Evolutionary conservation across 2,113 vertebrate species (phyloP), one percentile per base, ranked within the genome.

Genomic region (Hippocampus guttulatus): DNA sequence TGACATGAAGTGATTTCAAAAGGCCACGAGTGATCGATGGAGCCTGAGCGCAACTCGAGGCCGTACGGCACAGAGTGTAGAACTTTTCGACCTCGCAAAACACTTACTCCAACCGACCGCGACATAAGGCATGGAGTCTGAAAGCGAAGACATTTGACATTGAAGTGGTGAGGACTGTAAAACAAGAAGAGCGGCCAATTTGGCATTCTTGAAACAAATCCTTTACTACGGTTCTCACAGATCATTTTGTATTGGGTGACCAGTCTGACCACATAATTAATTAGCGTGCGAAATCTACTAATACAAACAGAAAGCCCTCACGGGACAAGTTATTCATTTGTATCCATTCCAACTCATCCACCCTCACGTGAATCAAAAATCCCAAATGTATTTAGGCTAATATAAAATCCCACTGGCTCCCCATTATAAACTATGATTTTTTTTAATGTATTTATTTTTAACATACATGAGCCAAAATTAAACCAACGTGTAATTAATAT

Each of bases 71-170:
- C 40, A 15, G n/a, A 41, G 7, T n/a, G 4, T 7, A 2, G 23
- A 76, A 54, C 58, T 57, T 79, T 76, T 66, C 41, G 25, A 79
- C 70, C 78, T 63, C 72, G 67, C 65, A 65, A 81, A 73, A 74
- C 57, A 70, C 8, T 15, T 45, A 27, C 54, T 76, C 47, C 33
- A 71, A 65, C 33, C 5, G 69, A 20, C 49, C 6, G 2, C 20
- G 9, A 27, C 43, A 23, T 62, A 64, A 45, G 25, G n/a, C 18
- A 62, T 55, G 25, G n/a, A 47, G 7, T 73, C 52, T 1, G 33
- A 65, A 58, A 66, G 43, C 69, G 3, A 54, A 38, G 18, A 30
- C 58, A 61, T 61, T 61, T 61, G 30, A 38, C 14, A 16, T 16
- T 33, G 27, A 20, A 30, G 8, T 38, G 30, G 27, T 18, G 30